Percentiles rank a stretch among this genome's conserved stretches.
Evolutionary conservation across 2,797 vertebrate genomes (phyloP).

Genomic region (Myotis pilosus): DNA sequence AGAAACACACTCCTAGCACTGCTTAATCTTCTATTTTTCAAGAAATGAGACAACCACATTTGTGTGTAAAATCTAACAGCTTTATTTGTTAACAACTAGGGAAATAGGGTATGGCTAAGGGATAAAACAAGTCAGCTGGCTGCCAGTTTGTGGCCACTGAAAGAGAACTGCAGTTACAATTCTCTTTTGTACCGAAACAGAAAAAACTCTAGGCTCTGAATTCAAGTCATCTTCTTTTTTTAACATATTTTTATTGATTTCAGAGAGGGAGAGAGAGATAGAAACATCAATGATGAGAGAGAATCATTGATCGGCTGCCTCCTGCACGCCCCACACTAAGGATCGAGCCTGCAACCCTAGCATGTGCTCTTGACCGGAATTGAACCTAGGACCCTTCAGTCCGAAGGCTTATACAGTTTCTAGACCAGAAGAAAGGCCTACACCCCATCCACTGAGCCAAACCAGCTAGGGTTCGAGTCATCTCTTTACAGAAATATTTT

Average conservation of each 20-base stretch:
- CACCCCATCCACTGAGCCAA: too few relatives aligned
- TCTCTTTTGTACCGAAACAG: neutral
- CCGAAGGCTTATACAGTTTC: too few relatives aligned
- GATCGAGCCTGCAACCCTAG: too few relatives aligned
- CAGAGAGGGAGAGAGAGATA: too few relatives aligned
- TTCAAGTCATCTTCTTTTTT: constrained; percentile 20
- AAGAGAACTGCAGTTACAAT: neutral
- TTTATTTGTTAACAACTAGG: constrained; percentile 36
- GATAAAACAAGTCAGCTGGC: neutral
- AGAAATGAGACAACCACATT: neutral
- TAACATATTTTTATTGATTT: too few relatives aligned
- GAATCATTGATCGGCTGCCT: too few relatives aligned
- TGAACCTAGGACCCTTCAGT: too few relatives aligned
- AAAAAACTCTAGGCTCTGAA: constrained; percentile 13
- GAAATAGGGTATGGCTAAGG: neutral
- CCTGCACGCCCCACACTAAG: too few relatives aligned
- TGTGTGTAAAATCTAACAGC: constrained; percentile 7
- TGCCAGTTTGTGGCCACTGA: neutral
- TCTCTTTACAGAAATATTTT: constrained; percentile 42
- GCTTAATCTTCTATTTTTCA: neutral
- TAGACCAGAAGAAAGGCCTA: too few relatives aligned
- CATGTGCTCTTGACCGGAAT: too few relatives aligned
- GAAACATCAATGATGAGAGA: too few relatives aligned
- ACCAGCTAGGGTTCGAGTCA: neutral
- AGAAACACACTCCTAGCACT: neutral